These are phyloP conservation scores for Piaya cayana DNA, from an alignment of 2,113 vertebrate genomes.

Conservation along the genomic window DNA sequence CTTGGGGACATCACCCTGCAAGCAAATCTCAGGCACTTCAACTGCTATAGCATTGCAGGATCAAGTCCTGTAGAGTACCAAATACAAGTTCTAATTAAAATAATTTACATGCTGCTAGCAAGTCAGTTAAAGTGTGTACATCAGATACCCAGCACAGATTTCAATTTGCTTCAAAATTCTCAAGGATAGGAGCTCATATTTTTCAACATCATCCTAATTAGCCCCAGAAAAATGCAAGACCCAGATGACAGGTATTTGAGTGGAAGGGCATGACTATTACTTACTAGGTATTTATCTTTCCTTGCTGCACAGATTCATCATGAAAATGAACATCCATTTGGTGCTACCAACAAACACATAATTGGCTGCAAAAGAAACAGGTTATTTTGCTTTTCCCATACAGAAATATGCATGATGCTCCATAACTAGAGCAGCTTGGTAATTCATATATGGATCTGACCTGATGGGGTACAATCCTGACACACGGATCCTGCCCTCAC, in stretches of 20 bases:
- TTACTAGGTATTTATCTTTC: conserved; percentile 50
- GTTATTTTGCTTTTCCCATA: not conserved
- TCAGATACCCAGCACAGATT: conserved; percentile 75
- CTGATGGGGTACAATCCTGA: not conserved
- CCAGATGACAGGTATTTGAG: conserved; percentile 2
- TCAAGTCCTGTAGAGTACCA: not conserved
- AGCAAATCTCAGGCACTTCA: not conserved
- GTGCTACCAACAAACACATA: not conserved
- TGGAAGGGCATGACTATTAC: not conserved
- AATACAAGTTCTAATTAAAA: conserved; percentile 64
- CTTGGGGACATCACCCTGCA: not conserved
- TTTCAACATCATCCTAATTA: conserved; percentile 68
- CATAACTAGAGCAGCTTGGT: not conserved
- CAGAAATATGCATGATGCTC: rapidly evolving
- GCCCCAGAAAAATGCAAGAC: conserved; percentile 60
- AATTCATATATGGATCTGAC: not conserved
- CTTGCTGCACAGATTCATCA: conserved; percentile 17
- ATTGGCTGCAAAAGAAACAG: not conserved
- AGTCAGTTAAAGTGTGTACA: conserved; percentile 73
- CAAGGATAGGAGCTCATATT: conserved; percentile 56
- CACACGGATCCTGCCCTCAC: not conserved
- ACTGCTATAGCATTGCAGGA: not conserved
- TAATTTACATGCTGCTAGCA: conserved; percentile 64
- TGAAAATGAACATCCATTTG: conserved; percentile 53
- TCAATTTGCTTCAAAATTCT: conserved; percentile 75